Conservation (phyloP, 92 coral and sea anemone genomes). For the Palythoa caribaeorum region DNA sequence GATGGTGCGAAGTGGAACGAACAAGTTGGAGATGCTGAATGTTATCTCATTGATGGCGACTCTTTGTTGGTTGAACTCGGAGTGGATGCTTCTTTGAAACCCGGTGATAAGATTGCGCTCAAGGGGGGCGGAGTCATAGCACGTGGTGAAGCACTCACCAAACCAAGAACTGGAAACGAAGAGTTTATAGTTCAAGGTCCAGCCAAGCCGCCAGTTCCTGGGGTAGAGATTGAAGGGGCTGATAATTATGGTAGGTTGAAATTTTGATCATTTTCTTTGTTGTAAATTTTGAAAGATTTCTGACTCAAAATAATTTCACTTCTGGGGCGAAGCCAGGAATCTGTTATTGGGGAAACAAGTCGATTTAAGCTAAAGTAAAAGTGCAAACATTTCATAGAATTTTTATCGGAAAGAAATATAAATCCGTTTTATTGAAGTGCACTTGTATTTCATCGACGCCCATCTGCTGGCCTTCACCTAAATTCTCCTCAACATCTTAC, state of each 20-base stretch:
- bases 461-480: no score
- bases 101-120: neutral
- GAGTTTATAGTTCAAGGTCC: neutral
- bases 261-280: neutral
- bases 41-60: conserved; percentile 4
- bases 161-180: neutral
- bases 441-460: no score
- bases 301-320: no score
- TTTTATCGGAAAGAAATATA: no score
- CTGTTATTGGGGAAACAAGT: no score
- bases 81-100: neutral
- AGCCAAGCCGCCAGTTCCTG: neutral
- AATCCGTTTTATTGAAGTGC: no score
- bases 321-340: no score
- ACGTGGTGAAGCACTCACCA: neutral
- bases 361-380: no score
- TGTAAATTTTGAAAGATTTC: no score
- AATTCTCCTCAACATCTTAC: no score
- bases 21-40: neutral
- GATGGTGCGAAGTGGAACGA: neutral
- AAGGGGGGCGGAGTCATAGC: neutral
- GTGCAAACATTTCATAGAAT: no score
- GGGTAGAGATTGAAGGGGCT: neutral
- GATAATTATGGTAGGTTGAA: neutral
- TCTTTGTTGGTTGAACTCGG: neutral